phyloP scores from a whole-genome alignment of 2,888 invertebrate genomes.

The Rutpela maculata region DNA sequence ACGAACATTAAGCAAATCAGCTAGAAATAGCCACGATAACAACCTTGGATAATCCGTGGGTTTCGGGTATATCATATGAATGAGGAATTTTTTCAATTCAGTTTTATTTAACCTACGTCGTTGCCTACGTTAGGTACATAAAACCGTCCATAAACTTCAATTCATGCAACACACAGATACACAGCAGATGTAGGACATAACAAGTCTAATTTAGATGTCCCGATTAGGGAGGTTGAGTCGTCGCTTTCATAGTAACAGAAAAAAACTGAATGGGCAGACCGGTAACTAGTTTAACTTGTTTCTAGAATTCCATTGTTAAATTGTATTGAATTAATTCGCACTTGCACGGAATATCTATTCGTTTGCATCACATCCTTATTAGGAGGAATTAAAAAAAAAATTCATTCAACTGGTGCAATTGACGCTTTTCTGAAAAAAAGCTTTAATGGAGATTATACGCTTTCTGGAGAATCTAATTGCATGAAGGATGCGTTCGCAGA shows the following conservation, averaged over 20 bases:
- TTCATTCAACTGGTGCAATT: conserved; percentile 21
- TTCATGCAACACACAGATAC: not conserved
- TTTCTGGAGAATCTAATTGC: not conserved
- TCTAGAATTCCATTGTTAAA: conserved; percentile 42
- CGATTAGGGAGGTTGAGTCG: conserved; percentile 15
- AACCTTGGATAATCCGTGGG: not conserved
- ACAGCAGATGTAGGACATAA: not conserved
- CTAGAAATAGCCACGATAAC: not conserved
- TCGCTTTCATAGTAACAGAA: conserved; percentile 9
- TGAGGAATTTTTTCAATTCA: not conserved
- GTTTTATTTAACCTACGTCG: not conserved
- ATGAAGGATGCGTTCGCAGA: not conserved
- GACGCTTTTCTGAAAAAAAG: conserved; percentile 1
- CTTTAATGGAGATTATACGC: not conserved
- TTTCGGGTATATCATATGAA: not conserved
- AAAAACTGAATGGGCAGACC: conserved; percentile 33
- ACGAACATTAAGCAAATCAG: not conserved
- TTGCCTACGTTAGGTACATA: not conserved
- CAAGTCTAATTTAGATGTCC: conserved; percentile 17
- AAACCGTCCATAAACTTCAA: not conserved
- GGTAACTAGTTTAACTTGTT: conserved; percentile 38
- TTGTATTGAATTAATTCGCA: conserved; percentile 35
- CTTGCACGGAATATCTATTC: conserved; percentile 21
- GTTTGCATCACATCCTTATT: conserved; percentile 35
- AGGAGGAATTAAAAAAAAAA: conserved; percentile 10